Base-by-base conservation (phyloP, 30 jellyfish, hydroid and myxozoan species). In the Cassiopea xamachana region DNA sequence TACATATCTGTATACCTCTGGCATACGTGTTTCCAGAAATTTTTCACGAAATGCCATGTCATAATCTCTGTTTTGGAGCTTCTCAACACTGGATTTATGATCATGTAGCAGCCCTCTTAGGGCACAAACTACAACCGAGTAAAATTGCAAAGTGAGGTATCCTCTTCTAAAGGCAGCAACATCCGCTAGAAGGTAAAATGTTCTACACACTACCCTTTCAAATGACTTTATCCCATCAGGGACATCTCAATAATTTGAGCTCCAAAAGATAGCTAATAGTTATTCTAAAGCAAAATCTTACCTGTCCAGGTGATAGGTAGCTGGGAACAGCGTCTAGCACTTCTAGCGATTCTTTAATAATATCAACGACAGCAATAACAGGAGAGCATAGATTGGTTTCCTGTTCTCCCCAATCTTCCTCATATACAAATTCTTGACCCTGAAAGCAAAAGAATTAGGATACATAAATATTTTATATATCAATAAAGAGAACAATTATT, bases 331-430 rank as follows among this genome's bases (percentile, higher is more conserved):
- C 55, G 48, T 81, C 79, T 48, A 89, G 14, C 7, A 89, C 85
- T 9, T 64, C 46, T 60, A 81, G 61, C 15, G 45, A 45, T 43
- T 55, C 89, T 4, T 78, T 1, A 14, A 45, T 39, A 14, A 81
- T 47, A 73, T 89, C 89, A 72, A 81, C 68, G 8, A 89, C 69
- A 19, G 75, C 92, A 75, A 89, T 76, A 17, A 60, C 73, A 46
- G 96, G 91, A 17, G 73, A 84, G 60, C 78, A 60, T 49, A 81
- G 43, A 17, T 72, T 89, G 19, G 14, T 62, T 62, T 81, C 74
- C 84, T 62, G 93, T 75, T 94, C 98, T 7, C 98, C 98, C 98
- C 98, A 94, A 59, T 93, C 88, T 46, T 94, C 98, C 70, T 90
- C 91, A 81, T 86, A 90, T 18, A 61, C 13, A 61, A 7, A 93